phyloP scores from a whole-genome alignment of 2,113 vertebrate species.

The Climacteris rufus region DNA sequence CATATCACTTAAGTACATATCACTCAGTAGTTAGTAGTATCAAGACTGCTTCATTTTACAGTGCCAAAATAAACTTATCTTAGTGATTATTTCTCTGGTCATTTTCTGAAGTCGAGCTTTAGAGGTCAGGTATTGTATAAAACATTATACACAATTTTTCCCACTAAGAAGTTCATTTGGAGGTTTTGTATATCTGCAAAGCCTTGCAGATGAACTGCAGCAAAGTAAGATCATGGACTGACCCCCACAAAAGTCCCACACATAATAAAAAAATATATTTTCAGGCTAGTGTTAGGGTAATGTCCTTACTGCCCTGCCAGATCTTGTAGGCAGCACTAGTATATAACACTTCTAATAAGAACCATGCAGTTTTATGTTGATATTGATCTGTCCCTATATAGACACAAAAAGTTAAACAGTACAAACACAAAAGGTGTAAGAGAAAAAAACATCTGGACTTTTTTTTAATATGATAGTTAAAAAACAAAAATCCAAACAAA shows the following conservation, averaged over 20 bases:
- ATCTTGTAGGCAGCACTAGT: not conserved
- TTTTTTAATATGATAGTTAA: not conserved
- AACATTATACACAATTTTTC: not conserved
- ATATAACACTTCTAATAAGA: not conserved
- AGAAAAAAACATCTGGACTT: not conserved
- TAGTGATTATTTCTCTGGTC: not conserved
- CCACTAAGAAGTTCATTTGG: not conserved
- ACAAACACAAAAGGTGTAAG: not conserved
- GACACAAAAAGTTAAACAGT: not conserved
- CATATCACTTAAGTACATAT: not conserved
- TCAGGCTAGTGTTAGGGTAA: not conserved
- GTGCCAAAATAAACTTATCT: not conserved
- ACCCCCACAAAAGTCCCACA: not conserved
- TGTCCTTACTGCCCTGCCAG: not conserved
- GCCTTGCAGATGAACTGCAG: not conserved
- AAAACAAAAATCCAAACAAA: not conserved
- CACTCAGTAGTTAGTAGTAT: not conserved
- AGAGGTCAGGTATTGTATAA: not conserved
- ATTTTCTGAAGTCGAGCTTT: not conserved
- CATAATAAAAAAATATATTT: not conserved
- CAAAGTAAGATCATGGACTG: not conserved
- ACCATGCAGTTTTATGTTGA: not conserved
- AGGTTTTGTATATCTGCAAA: not conserved
- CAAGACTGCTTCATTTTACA: not conserved
- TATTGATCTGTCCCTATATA: not conserved